A percentile compares a stretch with the other conserved stretches of the same genome.
Evolutionary conservation across 2,888 invertebrate species (phyloP).

Genomic region (Onchidella celtica): DNA sequence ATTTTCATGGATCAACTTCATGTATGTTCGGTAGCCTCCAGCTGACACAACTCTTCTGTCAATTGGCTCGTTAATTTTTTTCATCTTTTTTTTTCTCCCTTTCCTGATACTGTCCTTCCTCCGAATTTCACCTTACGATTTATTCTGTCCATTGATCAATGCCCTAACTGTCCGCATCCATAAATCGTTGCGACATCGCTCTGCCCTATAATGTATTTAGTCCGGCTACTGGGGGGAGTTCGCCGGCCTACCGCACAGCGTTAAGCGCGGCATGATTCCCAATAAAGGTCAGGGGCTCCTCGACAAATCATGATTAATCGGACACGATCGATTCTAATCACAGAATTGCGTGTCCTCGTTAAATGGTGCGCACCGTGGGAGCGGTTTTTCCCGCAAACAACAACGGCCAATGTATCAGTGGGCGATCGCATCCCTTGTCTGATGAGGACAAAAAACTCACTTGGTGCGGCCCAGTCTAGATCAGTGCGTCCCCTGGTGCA

Average conservation of each 20-base stretch:
- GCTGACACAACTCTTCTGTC: no score
- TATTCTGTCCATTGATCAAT: no score
- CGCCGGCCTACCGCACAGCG: conserved; percentile 11
- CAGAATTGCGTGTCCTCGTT: conserved; percentile 33
- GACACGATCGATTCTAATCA: conserved; percentile 40
- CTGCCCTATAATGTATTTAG: conserved; percentile 22
- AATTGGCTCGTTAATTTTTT: no score
- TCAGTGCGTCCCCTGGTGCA: no score
- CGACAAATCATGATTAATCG: conserved; percentile 47
- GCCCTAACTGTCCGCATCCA: conserved; percentile 13
- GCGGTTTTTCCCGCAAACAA: background rate
- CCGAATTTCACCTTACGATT: no score
- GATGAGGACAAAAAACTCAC: background rate
- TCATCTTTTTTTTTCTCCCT: no score
- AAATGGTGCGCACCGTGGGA: conserved; percentile 18
- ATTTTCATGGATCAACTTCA: no score
- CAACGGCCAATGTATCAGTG: background rate
- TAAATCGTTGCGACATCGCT: conserved; percentile 14
- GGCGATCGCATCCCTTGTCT: background rate
- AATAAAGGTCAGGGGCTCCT: conserved; percentile 43
- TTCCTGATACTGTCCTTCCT: no score
- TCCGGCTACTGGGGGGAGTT: background rate
- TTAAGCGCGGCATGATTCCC: conserved; percentile 30
- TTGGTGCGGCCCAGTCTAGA: no score
- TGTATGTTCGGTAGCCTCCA: no score